Conservation (phyloP, 2,888 invertebrate genomes). For the Lasioglossum leucozonium region DNA sequence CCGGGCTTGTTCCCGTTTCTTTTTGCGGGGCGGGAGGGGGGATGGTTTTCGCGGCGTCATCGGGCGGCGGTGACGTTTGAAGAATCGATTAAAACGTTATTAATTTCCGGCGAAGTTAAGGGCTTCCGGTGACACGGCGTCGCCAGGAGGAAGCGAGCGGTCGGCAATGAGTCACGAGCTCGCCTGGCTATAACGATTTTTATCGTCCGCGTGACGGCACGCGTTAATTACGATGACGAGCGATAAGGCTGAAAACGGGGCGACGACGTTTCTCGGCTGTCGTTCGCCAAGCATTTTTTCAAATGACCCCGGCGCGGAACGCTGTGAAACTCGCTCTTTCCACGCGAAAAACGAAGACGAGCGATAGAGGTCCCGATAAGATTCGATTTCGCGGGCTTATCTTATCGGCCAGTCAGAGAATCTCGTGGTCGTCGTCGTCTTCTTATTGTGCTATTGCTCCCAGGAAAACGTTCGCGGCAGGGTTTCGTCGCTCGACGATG, state of each 20-base stretch:
- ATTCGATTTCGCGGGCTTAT: conserved; percentile 64
- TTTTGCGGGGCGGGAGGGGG: background rate
- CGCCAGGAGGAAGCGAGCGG: conserved; percentile 62
- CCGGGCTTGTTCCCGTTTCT: background rate
- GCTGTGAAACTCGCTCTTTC: conserved; percentile 17
- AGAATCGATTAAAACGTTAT: conserved; percentile 58
- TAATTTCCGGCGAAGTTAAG: conserved; percentile 55
- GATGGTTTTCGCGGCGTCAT: background rate
- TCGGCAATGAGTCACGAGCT: conserved; percentile 60
- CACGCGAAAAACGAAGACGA: conserved; percentile 38
- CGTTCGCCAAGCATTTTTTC: conserved; percentile 31
- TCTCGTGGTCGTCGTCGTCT: background rate
- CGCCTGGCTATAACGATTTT: conserved; percentile 55
- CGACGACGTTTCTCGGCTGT: conserved; percentile 41
- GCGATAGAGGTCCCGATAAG: conserved; percentile 63
- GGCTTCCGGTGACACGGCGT: conserved; percentile 61
- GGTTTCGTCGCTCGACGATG: background rate
- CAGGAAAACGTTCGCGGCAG: background rate
- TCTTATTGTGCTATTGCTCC: background rate
- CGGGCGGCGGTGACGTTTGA: conserved; percentile 18
- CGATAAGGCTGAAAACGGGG: conserved; percentile 53
- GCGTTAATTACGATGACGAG: conserved; percentile 69
- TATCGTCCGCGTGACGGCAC: conserved; percentile 70
- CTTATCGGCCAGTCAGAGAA: conserved; percentile 43
- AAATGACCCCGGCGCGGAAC: background rate